Base-by-base conservation (phyloP, 2,888 invertebrate species). In the Thera britannica region DNA sequence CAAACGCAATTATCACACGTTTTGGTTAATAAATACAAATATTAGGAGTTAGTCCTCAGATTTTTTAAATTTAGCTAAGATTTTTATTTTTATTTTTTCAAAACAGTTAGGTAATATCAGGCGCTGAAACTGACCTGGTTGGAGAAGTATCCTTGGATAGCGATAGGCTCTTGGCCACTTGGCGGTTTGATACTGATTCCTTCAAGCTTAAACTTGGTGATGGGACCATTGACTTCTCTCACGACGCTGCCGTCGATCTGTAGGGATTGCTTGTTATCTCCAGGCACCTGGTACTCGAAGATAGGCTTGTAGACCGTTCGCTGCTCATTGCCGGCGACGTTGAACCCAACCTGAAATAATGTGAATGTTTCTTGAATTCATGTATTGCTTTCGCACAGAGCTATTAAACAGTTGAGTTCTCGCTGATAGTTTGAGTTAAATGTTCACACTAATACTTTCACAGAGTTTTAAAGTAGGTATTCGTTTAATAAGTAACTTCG, bases 241-340 rank as follows among this genome's bases (percentile, higher is more conserved):
- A 88, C 75, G 4, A 93, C 78, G 77, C 92, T 87, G 9, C 93
- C 96, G 52, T 95, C 94, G 0, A 96, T 89, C 11, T 92, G 92
- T 49, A 95, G 89, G 35, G 80, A 83, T 68, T 94, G 93, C 12
- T 79, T 90, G 54, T 94, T 94, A 12, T 85, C 77, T 6, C 83
- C 83, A 46, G 94, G 94, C 0, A 95, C 80, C 75, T 94, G 94
- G 83, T 95, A 96, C 77, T 96, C 96, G 41, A 97, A 88, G 0
- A 97, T 79, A 0, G 97, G 97, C 71, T 94, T 96, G 83, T 96
- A 97, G 9, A 95, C 89, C 38, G 85, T 83, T 62, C 93, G 93
- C 57, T 84, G 86, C 0, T 90, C 94, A 65, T 93, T 93, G 5
- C 95, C 96, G 49, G 94, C 90, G 23, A 95, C 94, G 0, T 87